These are phyloP conservation scores for Ochotona princeps DNA, from an alignment of 2,113 vertebrate genomes.

Conservation along the genomic window DNA sequence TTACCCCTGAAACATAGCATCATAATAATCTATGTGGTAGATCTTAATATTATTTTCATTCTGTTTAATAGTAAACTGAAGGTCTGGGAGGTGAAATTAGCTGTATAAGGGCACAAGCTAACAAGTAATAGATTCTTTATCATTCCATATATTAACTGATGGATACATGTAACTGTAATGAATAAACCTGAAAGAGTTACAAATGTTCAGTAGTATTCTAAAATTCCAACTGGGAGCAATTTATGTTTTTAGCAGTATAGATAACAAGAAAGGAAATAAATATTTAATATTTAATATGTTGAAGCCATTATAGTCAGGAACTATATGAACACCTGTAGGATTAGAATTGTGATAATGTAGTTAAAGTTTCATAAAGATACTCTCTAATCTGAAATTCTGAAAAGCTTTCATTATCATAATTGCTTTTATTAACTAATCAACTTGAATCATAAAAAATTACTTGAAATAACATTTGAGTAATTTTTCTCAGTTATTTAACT, in stretches of 20 bases:
- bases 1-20: not conserved
- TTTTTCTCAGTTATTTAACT: slow-evolving; percentile 56
- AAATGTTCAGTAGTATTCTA: slow-evolving; percentile 34
- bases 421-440: slow-evolving; percentile 55
- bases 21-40: not conserved
- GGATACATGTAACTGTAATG: not conserved
- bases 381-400: slow-evolving; percentile 21
- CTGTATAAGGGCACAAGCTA: not conserved
- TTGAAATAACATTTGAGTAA: slow-evolving; percentile 57
- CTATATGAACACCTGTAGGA: not conserved
- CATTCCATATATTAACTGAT: not conserved
- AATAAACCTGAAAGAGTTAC: not conserved
- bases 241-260: not conserved
- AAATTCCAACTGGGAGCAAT: slow-evolving; percentile 17
- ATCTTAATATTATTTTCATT: not conserved
- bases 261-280: slow-evolving; percentile 20
- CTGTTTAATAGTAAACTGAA: not conserved
- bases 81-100: slow-evolving; percentile 11
- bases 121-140: not conserved
- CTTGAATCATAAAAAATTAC: slow-evolving; percentile 54
- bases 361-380: slow-evolving; percentile 6
- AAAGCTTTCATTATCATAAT: slow-evolving; percentile 54
- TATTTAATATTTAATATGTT: slow-evolving; percentile 28
- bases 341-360: slow-evolving; percentile 36
- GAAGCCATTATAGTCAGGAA: not conserved